Evolutionary conservation across 2,113 vertebrate genomes (phyloP).

Genomic region (Sclerurus mexicanus): DNA sequence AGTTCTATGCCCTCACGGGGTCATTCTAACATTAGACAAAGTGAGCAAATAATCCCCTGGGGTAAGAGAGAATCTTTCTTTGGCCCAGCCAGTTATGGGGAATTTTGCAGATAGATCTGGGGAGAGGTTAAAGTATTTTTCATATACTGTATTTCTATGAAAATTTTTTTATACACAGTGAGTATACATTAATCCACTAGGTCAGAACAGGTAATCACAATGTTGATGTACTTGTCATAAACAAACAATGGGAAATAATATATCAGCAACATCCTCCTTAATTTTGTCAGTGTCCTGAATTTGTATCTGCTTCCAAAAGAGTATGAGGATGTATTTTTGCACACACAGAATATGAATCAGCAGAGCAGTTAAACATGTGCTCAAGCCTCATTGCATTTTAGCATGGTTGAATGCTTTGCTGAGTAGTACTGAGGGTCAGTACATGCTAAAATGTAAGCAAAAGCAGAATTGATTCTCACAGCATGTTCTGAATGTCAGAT

Average conservation of each 20-base stretch:
- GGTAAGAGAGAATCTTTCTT: neutral
- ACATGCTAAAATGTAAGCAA: neutral
- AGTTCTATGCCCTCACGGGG: neutral
- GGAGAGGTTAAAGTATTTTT: neutral
- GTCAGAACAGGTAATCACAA: neutral
- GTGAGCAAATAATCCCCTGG: neutral
- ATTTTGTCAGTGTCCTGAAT: neutral
- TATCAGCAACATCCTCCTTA: neutral
- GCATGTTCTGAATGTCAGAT: neutral
- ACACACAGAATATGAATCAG: neutral
- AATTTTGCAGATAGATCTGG: neutral
- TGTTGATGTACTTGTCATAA: neutral
- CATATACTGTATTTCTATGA: neutral
- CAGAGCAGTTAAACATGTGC: neutral
- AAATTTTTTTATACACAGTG: neutral
- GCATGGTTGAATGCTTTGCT: neutral
- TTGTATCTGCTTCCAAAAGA: neutral
- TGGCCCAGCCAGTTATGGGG: neutral
- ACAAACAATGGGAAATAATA: neutral
- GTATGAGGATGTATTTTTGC: neutral
- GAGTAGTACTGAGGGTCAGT: neutral
- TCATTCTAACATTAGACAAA: neutral
- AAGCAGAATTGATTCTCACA: neutral
- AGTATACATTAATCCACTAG: neutral
- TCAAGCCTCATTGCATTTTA: neutral